These are phyloP conservation scores for Tiphia femorata DNA, from an alignment of 2,888 invertebrate genomes.

Conservation along the genomic window DNA sequence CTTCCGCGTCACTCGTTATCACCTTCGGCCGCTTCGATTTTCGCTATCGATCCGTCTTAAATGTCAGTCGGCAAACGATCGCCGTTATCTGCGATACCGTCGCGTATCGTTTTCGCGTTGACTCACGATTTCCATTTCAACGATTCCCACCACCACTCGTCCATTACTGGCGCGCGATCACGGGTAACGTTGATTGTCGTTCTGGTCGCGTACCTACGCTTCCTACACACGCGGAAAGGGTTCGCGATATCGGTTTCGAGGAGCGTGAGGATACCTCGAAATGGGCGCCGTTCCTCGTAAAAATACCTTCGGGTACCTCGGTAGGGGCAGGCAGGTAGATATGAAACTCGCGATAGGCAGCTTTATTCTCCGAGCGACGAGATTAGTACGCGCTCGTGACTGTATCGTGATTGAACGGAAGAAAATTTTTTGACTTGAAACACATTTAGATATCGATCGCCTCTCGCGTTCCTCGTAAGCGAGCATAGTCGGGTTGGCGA, in stretches of 20 bases:
- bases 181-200: background rate
- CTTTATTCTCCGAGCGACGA: background rate
- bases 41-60: background rate
- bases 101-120: conserved; percentile 7
- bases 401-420: background rate
- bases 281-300: conserved; percentile 8
- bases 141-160: background rate
- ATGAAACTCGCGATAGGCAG: too few relatives aligned
- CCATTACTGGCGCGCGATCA: background rate
- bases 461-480: background rate
- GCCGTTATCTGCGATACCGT: background rate
- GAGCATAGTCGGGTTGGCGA: background rate
- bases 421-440: background rate
- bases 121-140: conserved; percentile 5
- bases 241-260: too few relatives aligned
- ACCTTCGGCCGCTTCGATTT: background rate
- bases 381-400: background rate
- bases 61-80: background rate
- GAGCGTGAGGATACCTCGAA: conserved; percentile 11
- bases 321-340: background rate
- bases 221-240: conserved; percentile 9
- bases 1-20: background rate
- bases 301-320: background rate
- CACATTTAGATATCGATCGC: background rate
- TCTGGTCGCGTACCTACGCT: background rate